phyloP scores from a whole-genome alignment of 2,113 vertebrate genomes.

The Indri indri region DNA sequence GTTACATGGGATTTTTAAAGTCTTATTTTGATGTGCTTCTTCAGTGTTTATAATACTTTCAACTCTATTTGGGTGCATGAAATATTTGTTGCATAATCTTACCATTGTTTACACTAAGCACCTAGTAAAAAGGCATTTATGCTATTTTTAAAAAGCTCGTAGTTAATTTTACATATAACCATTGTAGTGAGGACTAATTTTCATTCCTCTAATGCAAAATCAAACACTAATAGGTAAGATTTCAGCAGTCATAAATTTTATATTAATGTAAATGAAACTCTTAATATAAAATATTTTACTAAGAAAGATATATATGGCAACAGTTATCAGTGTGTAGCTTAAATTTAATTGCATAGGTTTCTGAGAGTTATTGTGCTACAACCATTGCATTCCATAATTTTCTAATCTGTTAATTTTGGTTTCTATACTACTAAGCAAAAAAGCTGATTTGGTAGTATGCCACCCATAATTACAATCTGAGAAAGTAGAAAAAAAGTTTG shows the following conservation, averaged over 20 bases:
- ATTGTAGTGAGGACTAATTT: neutral
- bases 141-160: neutral
- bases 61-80: neutral
- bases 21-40: neutral
- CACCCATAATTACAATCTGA: neutral
- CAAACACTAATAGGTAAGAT: neutral
- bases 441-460: neutral
- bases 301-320: neutral
- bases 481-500: neutral
- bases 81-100: neutral
- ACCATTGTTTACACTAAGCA: neutral
- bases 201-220: neutral
- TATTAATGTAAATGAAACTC: neutral
- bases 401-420: neutral
- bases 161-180: neutral
- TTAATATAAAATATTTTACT: neutral
- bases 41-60: neutral
- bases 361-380: neutral
- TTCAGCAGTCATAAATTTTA: neutral
- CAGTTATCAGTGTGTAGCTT: neutral
- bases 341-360: neutral
- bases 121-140: neutral
- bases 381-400: neutral
- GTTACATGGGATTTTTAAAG: neutral
- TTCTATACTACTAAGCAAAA: neutral